phyloP scores from a whole-genome alignment of 2,113 vertebrate species.

The Merops nubicus region DNA sequence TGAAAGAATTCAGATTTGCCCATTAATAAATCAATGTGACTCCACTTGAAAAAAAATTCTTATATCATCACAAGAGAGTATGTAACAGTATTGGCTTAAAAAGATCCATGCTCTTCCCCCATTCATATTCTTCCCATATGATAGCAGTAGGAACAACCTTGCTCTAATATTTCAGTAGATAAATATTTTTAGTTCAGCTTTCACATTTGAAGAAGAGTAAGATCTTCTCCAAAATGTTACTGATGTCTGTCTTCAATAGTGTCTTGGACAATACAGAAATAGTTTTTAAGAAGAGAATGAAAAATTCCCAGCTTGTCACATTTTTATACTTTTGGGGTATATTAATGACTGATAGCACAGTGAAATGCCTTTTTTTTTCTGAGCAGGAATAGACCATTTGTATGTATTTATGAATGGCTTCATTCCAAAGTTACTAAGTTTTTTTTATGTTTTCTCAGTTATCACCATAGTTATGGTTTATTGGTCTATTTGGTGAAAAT shows the following conservation, averaged over 20 bases:
- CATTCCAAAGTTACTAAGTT: not conserved
- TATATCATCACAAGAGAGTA: not conserved
- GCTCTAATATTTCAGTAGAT: not conserved
- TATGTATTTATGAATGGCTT: slow-evolving; percentile 8
- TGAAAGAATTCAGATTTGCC: not conserved
- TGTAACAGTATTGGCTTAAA: not conserved
- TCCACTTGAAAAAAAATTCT: not conserved
- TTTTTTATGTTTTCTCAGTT: slow-evolving; percentile 7
- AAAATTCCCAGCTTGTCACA: not conserved
- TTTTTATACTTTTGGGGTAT: not conserved
- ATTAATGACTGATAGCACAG: not conserved
- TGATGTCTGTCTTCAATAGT: not conserved
- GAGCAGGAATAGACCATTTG: not conserved
- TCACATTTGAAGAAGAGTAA: not conserved
- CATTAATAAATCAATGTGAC: not conserved
- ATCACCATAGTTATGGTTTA: not conserved
- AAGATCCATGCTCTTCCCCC: not conserved
- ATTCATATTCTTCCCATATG: not conserved
- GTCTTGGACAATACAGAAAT: not conserved
- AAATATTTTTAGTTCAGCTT: not conserved
- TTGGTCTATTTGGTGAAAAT: not conserved
- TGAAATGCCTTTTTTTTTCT: not conserved
- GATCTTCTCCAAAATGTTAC: not conserved
- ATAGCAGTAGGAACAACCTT: not conserved
- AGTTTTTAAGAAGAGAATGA: not conserved